Evolutionary conservation across 2,797 vertebrate species (phyloP), one percentile per base, ranked within the genome.

Genomic region (Danio aesculapii): DNA sequence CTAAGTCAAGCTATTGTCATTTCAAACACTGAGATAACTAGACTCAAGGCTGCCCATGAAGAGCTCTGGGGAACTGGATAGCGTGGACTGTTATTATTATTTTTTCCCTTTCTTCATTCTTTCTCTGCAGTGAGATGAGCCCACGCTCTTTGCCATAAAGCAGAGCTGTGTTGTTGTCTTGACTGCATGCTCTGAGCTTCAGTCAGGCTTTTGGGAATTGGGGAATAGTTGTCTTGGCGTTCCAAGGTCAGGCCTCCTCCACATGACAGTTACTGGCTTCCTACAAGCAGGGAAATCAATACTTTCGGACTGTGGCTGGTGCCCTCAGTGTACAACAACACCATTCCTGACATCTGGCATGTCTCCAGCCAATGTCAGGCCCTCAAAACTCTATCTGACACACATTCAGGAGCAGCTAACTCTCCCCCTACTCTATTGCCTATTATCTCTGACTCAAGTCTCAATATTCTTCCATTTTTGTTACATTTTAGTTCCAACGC

Each of bases 251-350:
- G 95, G 92, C 94, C 93, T 96, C 95, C 95, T 95, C 95, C 90
- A 94, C 95, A 96, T 98, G 97, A 98, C 97, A 97, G 96, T 96
- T 98, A 91, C 96, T 97, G 96, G 96, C 95, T 98, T 94, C 92
- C 94, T 95, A 97, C 97, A 97, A 98, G 96, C 92, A 94, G 96
- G 95, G 96, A 93, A 98, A 99, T 99, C 97, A 97, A 97, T 99
- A 98, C 96, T 96, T 96, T 96, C 92, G 96, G 96, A 98, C 96
- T 96, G 96, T 96, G 96, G 96, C 96, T 95, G 94, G 94, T 96
- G 96, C 97, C 96, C 96, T 98, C 93, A 90, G 97, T 97, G 97
- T 97, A 97, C 95, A 97, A 97, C 97, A 97, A 96, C 96, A 95
- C 89, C 95, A 96, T 94, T 94, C 91, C 59, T 89, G 86, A 88